Conservation (phyloP, 2,797 vertebrate genomes). For the Acanthurus tractus region DNA sequence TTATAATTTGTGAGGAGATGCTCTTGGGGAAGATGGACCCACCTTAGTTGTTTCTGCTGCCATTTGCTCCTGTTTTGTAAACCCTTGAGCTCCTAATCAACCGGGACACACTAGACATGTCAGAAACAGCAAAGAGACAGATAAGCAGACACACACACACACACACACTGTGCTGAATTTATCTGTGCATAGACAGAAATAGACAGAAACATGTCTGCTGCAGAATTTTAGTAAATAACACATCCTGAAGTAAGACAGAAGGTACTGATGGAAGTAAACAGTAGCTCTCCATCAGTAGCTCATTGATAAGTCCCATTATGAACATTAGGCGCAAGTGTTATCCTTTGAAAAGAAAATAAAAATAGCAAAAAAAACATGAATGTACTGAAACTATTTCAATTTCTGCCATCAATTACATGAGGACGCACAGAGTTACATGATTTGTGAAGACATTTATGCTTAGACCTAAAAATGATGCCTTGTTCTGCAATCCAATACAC, state of each 20-base stretch:
- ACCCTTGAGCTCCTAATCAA: conserved; percentile 39
- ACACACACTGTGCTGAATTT: conserved; percentile 4
- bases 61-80: conserved; percentile 9
- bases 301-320: neutral
- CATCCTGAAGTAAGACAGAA: conserved; percentile 31
- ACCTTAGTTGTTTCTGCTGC: conserved; percentile 31
- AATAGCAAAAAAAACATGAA: neutral
- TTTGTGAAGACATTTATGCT: neutral
- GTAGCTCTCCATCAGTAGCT: neutral
- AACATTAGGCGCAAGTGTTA: neutral
- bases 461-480: neutral
- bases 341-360: neutral
- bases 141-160: conserved; percentile 2
- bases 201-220: conserved; percentile 21
- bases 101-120: conserved; percentile 25
- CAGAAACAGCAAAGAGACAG: conserved; percentile 12
- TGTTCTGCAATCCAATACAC: neutral
- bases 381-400: neutral
- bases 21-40: neutral
- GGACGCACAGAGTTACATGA: neutral
- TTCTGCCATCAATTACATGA: neutral
- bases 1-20: neutral
- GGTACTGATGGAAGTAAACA: conserved; percentile 3
- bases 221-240: conserved; percentile 17
- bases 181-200: conserved; percentile 12